phyloP scores from a whole-genome alignment of 1,140 invertebrate genomes.

The Hermatobates lingyangjiaoensis region DNA sequence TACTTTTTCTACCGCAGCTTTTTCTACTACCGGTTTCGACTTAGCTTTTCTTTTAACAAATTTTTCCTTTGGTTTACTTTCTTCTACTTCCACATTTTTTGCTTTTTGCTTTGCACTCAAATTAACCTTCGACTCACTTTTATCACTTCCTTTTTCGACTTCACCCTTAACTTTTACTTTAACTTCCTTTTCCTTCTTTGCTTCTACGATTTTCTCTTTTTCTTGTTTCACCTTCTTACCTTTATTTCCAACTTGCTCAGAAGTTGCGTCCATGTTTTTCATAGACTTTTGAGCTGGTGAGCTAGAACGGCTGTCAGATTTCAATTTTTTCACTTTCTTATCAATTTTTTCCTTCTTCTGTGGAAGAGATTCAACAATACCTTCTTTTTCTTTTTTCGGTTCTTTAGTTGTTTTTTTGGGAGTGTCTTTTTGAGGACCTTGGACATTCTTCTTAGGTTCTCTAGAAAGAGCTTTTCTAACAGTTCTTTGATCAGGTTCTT shows the following conservation, averaged over 20 bases:
- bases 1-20: conserved; percentile 23
- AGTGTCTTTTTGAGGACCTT: neutral
- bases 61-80: conserved; percentile 15
- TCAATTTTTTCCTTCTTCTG: too few species aligned
- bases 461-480: conserved; percentile 1
- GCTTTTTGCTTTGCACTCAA: neutral
- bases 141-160: conserved; percentile 1
- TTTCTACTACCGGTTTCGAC: conserved; percentile 17
- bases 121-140: neutral
- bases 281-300: too few species aligned
- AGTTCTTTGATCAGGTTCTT: conserved; percentile 4
- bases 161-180: neutral
- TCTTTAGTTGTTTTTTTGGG: conserved; percentile 3
- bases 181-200: neutral
- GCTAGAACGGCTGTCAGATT: too few species aligned
- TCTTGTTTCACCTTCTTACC: too few species aligned
- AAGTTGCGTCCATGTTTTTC: too few species aligned
- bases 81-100: conserved; percentile 23
- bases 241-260: too few species aligned
- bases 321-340: too few species aligned
- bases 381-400: conserved; percentile 2
- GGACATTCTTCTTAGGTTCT: conserved; percentile 5
- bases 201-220: conserved; percentile 2
- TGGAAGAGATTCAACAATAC: too few species aligned
- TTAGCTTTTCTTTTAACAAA: conserved; percentile 14